Base-by-base conservation (phyloP, 2,797 vertebrate species). In the Avahi laniger region DNA sequence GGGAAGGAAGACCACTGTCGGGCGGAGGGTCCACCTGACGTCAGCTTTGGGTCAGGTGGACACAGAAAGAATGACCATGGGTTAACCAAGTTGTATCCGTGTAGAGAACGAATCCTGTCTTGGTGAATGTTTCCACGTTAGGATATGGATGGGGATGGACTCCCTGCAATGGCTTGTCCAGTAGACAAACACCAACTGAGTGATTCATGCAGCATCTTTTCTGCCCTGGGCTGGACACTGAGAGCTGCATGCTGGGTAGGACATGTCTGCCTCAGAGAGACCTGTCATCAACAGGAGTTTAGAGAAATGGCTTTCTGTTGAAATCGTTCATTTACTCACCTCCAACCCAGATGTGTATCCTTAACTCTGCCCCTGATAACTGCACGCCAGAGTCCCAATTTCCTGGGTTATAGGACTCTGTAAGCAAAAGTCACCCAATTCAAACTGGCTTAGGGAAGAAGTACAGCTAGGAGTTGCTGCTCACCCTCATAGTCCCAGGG, bases 1-100 rank as follows among this genome's bases (percentile, higher is more conserved):
- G 50, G 76, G 63, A 30, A 26, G 7, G 10, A 75, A 69, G 26
- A n/a, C 1, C 54, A n/a, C 18, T 33, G 57, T 41, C 2, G 35
- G 38, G 20, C 17, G 24, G 10, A 65, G 24, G 13, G 10, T 26
- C 38, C 7, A 13, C 50, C 22, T 57, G 15, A 24, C 0, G 1
- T 13, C 10, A 18, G 1, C 20, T 2, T 20, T 26, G 11, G 4
- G 28, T 43, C 7, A 0, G 28, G 28, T 15, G 12, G 30, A 57
- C 3, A 30, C 14, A 41, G 2, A 59, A 38, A 30, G 67, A 69
- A 46, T 7, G 38, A 46, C 24, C 14, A 0, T 11, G 5, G 5
- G 7, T 8, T 6, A 52, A 35, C 14, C n/a, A 11, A 3, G 28
- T 75, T 59, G 5, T 35, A 4, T 43, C 69, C 2, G 3, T n/a